These are phyloP conservation scores for Epizoanthus illoricatus DNA, from an alignment of 92 coral and sea anemone genomes.

Conservation along the genomic window DNA sequence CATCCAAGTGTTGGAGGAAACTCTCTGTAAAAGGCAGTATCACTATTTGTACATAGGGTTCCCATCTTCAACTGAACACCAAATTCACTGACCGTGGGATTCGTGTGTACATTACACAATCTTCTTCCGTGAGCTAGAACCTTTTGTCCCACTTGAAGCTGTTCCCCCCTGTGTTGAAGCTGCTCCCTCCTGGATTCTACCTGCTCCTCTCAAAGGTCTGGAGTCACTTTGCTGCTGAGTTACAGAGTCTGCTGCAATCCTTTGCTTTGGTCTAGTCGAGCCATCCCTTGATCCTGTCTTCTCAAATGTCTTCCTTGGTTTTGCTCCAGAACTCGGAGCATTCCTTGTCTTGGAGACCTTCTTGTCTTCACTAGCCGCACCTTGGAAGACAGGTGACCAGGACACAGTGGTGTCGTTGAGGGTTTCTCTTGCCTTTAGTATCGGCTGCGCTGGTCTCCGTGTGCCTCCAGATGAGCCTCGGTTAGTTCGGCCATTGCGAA, in stretches of 20 bases:
- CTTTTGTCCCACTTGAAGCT: conserved; percentile 2
- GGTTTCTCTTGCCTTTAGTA: background rate
- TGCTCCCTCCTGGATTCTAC: background rate
- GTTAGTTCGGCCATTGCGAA: background rate
- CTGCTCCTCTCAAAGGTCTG: background rate
- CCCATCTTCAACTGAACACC: background rate
- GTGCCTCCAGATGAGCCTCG: background rate
- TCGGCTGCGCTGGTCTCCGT: background rate
- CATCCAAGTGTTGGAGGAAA: no score
- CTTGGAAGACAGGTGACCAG: conserved; percentile 36
- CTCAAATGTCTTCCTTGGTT: background rate
- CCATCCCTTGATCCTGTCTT: background rate
- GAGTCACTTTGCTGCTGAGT: background rate
- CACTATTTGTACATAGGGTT: no score
- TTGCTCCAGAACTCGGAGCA: background rate
- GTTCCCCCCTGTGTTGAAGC: conserved; percentile 1
- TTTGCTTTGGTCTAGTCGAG: conserved; percentile 13
- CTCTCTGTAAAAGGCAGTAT: background rate
- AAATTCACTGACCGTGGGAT: background rate
- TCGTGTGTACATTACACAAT: conserved; percentile 3
- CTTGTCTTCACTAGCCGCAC: background rate
- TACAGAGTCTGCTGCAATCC: background rate
- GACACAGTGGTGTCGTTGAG: background rate
- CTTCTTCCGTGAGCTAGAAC: conserved; percentile 34
- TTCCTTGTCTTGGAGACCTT: background rate